Evolutionary conservation across 2,888 invertebrate species (phyloP).

Genomic region (Acanthopleura granulata): DNA sequence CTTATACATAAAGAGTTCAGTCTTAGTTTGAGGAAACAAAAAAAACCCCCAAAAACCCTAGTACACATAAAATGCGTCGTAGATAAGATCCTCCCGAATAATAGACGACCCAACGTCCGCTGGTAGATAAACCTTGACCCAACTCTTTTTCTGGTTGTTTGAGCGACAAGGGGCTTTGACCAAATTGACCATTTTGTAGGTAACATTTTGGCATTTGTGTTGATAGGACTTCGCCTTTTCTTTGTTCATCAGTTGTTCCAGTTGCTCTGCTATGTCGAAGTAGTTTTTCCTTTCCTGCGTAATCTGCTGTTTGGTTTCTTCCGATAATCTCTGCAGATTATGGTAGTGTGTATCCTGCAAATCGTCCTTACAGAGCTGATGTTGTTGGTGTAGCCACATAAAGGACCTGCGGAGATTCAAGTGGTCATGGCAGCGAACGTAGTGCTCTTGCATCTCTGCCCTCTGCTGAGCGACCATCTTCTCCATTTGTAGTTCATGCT

Average conservation of each 20-base stretch:
- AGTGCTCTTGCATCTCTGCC: background rate
- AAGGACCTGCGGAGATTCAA: background rate
- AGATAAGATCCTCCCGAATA: background rate
- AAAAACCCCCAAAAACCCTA: too few relatives aligned
- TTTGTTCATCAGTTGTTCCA: background rate
- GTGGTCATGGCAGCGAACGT: background rate
- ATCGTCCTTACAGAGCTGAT: background rate
- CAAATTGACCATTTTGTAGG: background rate
- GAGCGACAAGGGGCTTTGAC: background rate
- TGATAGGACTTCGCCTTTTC: background rate
- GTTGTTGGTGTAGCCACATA: background rate
- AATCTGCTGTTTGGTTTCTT: background rate
- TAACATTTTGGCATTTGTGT: background rate
- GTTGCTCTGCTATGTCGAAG: background rate
- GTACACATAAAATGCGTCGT: conserved; percentile 10
- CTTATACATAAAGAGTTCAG: too few relatives aligned
- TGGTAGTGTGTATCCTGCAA: background rate
- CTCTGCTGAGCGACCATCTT: background rate
- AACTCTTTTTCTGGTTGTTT: conserved; percentile 1
- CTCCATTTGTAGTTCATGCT: background rate
- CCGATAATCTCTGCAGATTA: background rate
- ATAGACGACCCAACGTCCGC: background rate
- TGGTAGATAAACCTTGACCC: conserved; percentile 5
- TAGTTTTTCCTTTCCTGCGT: background rate
- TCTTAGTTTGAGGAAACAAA: too few relatives aligned